Conservation (phyloP, 2,888 invertebrate species). For the Octonoba sinensis region DNA sequence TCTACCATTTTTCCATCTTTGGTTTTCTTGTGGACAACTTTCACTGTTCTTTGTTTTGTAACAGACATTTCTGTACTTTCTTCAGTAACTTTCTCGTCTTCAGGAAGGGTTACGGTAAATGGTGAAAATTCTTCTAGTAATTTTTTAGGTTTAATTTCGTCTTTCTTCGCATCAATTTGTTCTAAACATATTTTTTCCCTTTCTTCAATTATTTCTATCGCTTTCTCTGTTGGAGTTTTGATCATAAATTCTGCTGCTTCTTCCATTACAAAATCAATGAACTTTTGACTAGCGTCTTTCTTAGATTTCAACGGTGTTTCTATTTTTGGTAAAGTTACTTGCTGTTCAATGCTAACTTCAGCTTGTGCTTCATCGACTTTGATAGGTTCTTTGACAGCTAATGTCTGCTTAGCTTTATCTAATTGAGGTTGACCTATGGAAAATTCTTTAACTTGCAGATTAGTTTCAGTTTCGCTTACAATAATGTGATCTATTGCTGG, state of each 20-base stretch:
- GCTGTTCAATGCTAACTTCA: slow-evolving; percentile 59
- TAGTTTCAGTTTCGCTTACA: slow-evolving; percentile 57
- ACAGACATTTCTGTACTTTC: slow-evolving; percentile 46
- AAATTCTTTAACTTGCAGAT: slow-evolving; percentile 56
- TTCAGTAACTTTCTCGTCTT: slow-evolving; percentile 51
- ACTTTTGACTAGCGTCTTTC: slow-evolving; percentile 44
- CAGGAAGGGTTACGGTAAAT: slow-evolving; percentile 60
- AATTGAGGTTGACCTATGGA: slow-evolving; percentile 46
- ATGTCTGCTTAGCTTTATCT: slow-evolving; percentile 66
- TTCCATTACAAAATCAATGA: slow-evolving; percentile 49
- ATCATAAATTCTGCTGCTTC: slow-evolving; percentile 51
- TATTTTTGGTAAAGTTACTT: slow-evolving; percentile 48
- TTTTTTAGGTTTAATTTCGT: slow-evolving; percentile 26
- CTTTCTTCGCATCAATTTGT: slow-evolving; percentile 21
- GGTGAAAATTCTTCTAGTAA: slow-evolving; percentile 53
- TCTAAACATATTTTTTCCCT: slow-evolving; percentile 49
- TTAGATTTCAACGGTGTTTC: slow-evolving; percentile 67
- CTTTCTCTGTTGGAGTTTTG: slow-evolving; percentile 31
- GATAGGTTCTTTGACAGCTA: slow-evolving; percentile 56
- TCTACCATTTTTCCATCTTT: slow-evolving; percentile 53
- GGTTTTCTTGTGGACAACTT: slow-evolving; percentile 55
- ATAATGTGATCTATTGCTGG: slow-evolving; percentile 56
- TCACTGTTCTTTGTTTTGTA: slow-evolving; percentile 51
- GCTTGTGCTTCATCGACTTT: slow-evolving; percentile 47
- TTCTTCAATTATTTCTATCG: slow-evolving; percentile 31